A percentile compares a stretch with the other conserved stretches of the same genome.
Conservation (phyloP, 2,888 invertebrate genomes). For the Congeria kusceri region DNA sequence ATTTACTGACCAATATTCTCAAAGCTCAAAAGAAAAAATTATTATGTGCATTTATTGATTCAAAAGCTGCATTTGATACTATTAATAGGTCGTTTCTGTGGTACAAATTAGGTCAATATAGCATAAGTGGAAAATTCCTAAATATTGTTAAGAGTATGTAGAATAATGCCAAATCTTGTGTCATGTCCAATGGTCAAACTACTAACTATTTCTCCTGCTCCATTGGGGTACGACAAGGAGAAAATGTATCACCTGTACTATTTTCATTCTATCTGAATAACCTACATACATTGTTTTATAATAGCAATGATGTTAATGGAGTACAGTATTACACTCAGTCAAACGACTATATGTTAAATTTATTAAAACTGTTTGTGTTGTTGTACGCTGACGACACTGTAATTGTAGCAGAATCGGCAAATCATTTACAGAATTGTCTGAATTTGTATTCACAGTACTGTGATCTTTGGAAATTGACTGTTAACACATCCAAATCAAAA, state of each 20-base stretch:
- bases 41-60: slow-evolving; percentile 8
- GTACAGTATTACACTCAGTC: too few relatives aligned
- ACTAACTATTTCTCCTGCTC: slow-evolving; percentile 1
- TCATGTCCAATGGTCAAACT: background rate
- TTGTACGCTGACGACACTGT: too few relatives aligned
- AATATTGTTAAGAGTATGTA: slow-evolving; percentile 19
- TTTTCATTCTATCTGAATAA: slow-evolving; percentile 16
- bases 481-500: too few relatives aligned
- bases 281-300: background rate
- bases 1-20: slow-evolving; percentile 14
- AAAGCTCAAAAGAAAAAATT: slow-evolving; percentile 1
- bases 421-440: too few relatives aligned
- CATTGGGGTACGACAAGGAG: slow-evolving; percentile 12
- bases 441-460: too few relatives aligned
- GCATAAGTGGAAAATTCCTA: slow-evolving; percentile 8
- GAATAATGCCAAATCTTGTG: slow-evolving; percentile 5
- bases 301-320: too few relatives aligned
- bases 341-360: too few relatives aligned
- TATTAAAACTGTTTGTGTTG: too few relatives aligned
- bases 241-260: slow-evolving; percentile 5
- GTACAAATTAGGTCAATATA: background rate
- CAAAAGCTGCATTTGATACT: slow-evolving; percentile 5
- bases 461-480: too few relatives aligned
- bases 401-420: too few relatives aligned
- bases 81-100: background rate